phyloP scores from a whole-genome alignment of 1,140 invertebrate species.

The Nasonia longicornis region DNA sequence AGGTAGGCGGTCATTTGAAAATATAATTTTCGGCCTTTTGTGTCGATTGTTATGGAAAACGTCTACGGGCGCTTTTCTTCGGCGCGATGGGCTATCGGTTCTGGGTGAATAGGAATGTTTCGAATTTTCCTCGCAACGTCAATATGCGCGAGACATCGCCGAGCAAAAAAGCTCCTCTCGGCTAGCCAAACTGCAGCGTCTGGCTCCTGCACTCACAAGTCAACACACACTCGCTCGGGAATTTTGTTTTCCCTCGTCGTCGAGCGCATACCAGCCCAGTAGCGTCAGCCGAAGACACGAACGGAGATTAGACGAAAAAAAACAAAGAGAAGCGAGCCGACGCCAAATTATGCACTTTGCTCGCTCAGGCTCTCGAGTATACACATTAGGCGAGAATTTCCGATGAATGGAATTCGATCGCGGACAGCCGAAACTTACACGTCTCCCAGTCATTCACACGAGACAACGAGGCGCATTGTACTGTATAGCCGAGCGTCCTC shows the following conservation, averaged over 20 bases:
- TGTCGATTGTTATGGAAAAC: too few species aligned
- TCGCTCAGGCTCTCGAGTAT: too few species aligned
- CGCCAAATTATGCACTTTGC: too few species aligned
- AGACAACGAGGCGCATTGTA: too few species aligned
- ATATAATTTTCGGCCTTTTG: constrained; percentile 21
- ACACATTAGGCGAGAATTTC: not conserved
- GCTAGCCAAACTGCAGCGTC: too few species aligned
- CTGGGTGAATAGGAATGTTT: too few species aligned
- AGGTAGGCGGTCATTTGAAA: constrained; percentile 19
- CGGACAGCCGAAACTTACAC: not conserved
- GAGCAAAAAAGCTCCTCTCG: not conserved
- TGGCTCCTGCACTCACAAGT: not conserved
- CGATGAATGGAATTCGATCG: not conserved
- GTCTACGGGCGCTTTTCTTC: too few species aligned
- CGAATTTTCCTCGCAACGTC: too few species aligned
- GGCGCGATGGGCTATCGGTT: too few species aligned
- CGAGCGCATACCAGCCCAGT: constrained; percentile 1
- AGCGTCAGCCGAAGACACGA: constrained; percentile 12
- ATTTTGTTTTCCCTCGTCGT: constrained; percentile 16
- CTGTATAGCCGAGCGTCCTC: not conserved
- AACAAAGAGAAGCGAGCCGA: not conserved
- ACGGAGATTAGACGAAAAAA: not conserved
- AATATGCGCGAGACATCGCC: not conserved
- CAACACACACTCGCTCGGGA: not conserved
- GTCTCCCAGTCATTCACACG: too few species aligned